These are phyloP conservation scores for Ahaetulla prasina DNA, from an alignment of 2,113 vertebrate species.

Conservation along the genomic window DNA sequence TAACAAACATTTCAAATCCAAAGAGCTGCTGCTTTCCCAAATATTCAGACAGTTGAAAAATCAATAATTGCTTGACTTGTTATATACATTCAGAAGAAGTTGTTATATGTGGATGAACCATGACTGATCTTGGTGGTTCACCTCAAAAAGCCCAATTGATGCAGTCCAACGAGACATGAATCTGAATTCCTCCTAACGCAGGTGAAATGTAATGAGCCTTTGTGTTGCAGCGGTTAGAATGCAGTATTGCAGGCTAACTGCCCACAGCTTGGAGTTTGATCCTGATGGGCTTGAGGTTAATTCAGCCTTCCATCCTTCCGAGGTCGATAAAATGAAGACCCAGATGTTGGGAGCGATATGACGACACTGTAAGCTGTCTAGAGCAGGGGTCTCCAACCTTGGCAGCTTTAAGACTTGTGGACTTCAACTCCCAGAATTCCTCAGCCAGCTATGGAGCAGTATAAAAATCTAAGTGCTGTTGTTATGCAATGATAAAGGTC, in stretches of 20 bases:
- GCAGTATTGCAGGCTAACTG: neutral
- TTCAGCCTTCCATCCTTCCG: neutral
- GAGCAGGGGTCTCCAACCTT: too few relatives aligned
- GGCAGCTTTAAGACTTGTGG: too few relatives aligned
- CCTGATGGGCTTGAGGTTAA: neutral
- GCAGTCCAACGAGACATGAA: neutral
- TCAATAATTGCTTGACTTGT: neutral
- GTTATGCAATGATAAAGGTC: neutral
- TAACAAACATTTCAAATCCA: neutral
- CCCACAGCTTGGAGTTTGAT: neutral
- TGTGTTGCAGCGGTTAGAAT: neutral
- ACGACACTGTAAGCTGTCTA: too few relatives aligned
- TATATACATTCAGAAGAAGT: neutral
- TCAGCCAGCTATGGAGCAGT: neutral
- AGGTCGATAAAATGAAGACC: neutral
- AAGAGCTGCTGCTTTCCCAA: neutral
- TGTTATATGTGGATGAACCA: neutral
- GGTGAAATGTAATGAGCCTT: neutral
- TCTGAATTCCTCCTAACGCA: neutral
- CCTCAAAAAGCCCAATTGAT: neutral
- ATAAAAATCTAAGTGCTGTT: neutral
- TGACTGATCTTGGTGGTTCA: neutral
- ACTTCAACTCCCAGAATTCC: too few relatives aligned
- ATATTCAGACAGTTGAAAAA: neutral
- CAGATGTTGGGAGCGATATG: neutral